Evolutionary conservation across 2,888 invertebrate species (phyloP), one percentile per base, ranked within the genome.

Genomic region (Ectobius pallidus): DNA sequence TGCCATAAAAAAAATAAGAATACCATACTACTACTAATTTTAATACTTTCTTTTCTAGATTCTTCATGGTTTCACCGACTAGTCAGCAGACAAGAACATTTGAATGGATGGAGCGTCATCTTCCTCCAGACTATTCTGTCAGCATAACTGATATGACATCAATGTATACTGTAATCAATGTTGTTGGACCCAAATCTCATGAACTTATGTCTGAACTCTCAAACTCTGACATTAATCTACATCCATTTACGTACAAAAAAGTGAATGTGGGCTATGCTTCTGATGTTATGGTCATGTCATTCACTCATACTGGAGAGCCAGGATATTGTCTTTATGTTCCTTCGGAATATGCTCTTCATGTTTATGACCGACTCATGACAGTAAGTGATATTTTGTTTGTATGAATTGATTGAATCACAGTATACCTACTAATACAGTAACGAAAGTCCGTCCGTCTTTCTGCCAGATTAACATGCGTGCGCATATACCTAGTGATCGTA

Each of bases 61-160:
- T 87, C 79, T 90, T 92, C 80, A 90, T 93, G 88, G 90, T 93
- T n/a, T 91, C 91, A 0, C 92, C 92, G 1, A 91, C 92, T 1
- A 89, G 89, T 73, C 92, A 92, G 80, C 92, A 93, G 83, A 91
- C 91, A 0, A 84, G 91, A 22, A 87, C 90, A 52, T 87, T 87
- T 77, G 88, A 90, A 77, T 92, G 92, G 92, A 87, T 93, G 85
- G 80, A 81, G 52, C 82, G 88, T 52, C 88, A 92, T 81, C 83
- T 90, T 74, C 90, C 90, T 6, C 77, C 80, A 30, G 86, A 89
- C 77, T 87, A 88, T 49, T 85, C 88, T 1, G 88, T 91, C 9
- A 85, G 86, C 76, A 81, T 91, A 39, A 88, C 87, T 75, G 91
- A 91, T 78, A 88, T 91, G 6, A 91, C 91, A 0, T 91, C 91